phyloP scores from a whole-genome alignment of 2,113 vertebrate species.

The Bettongia penicillata region DNA sequence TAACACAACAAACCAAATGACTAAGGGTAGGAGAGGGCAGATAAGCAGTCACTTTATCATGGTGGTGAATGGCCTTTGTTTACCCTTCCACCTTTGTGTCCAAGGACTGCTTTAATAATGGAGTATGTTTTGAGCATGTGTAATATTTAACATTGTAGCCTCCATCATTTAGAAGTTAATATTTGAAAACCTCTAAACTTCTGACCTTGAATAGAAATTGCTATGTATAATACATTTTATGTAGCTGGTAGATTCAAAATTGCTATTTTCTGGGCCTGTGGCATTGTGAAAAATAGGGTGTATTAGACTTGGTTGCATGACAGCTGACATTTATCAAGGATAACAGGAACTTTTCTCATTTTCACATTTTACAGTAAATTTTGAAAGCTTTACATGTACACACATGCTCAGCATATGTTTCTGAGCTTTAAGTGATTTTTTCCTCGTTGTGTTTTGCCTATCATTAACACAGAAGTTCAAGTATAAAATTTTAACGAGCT shows the following conservation, averaged over 20 bases:
- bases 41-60: conserved; percentile 23
- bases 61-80: conserved; percentile 29
- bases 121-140: conserved; percentile 49
- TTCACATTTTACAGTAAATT: conserved; percentile 80
- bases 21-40: conserved; percentile 9
- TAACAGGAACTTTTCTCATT: conserved; percentile 78
- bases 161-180: conserved; percentile 70
- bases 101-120: conserved; percentile 40
- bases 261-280: conserved; percentile 68
- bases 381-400: conserved; percentile 77
- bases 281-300: conserved; percentile 72
- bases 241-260: conserved; percentile 70
- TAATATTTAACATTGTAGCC: conserved; percentile 55
- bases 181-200: conserved; percentile 76
- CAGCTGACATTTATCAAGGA: conserved; percentile 82
- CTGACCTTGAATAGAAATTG: conserved; percentile 75
- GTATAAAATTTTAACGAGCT: conserved; percentile 67
- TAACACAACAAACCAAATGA: conserved; percentile 32
- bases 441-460: conserved; percentile 65
- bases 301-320: conserved; percentile 68
- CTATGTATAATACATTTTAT: conserved; percentile 73
- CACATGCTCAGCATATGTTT: conserved; percentile 82
- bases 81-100: conserved; percentile 31
- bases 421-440: conserved; percentile 78
- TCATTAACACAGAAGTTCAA: conserved; percentile 67